Percentiles rank a stretch among this genome's conserved stretches.
phyloP scores from a whole-genome alignment of 2,797 vertebrate species.

The Melanotaenia trifasciata region DNA sequence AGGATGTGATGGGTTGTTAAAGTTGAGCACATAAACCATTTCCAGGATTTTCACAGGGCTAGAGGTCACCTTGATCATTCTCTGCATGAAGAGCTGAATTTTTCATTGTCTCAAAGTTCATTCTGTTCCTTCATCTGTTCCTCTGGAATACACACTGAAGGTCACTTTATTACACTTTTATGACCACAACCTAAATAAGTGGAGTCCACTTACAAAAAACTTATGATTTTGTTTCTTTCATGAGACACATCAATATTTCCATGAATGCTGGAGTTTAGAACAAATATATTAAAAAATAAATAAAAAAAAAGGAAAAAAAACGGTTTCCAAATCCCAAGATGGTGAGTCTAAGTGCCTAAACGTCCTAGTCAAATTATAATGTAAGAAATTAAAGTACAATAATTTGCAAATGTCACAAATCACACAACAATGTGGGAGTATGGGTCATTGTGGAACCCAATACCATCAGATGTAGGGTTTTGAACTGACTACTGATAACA shows the following conservation, averaged over 20 bases:
- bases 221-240: constrained; percentile 26
- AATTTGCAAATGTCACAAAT: no score
- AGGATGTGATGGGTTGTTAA: no score
- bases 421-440: no score
- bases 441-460: no score
- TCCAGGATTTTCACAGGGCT: no score
- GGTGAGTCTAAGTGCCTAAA: background rate
- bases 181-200: constrained; percentile 26
- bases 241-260: constrained; percentile 20
- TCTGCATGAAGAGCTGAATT: background rate
- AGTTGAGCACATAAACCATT: background rate
- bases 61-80: background rate
- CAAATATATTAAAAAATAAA: constrained; percentile 5
- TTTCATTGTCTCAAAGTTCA: background rate
- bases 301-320: no score
- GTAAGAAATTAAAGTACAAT: no score
- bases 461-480: no score
- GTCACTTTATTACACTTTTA: background rate
- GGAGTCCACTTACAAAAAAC: constrained; percentile 18
- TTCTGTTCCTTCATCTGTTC: background rate
- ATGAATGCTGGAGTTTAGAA: background rate
- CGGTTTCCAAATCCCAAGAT: constrained; percentile 1
- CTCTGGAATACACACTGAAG: background rate
- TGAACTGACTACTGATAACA: no score
- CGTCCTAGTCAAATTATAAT: background rate